Percentiles rank a stretch among this genome's conserved stretches.
phyloP scores from a whole-genome alignment of 2,113 vertebrate genomes.

The Callochromis pleurospilus region DNA sequence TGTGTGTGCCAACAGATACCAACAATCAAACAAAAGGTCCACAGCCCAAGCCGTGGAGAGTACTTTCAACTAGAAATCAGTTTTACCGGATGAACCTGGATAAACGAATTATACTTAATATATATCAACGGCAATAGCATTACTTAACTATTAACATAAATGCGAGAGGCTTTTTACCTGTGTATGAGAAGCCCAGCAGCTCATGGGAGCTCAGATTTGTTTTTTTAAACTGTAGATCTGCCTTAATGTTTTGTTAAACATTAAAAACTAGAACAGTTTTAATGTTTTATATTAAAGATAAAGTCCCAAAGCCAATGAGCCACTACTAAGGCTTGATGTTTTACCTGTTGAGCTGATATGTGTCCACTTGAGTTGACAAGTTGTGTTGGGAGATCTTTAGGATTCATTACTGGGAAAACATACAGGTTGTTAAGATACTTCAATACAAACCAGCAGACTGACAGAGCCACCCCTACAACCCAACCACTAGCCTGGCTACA shows the following conservation, averaged over 20 bases:
- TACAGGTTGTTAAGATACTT: not conserved
- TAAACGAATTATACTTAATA: not conserved
- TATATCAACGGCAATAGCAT: not conserved
- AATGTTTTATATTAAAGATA: not conserved
- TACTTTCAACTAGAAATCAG: not conserved
- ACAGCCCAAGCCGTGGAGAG: not conserved
- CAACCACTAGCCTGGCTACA: not conserved
- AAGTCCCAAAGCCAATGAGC: not conserved
- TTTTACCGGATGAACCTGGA: not conserved
- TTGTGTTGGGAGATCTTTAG: not conserved
- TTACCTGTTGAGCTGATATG: not conserved
- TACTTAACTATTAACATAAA: not conserved
- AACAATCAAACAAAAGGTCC: not conserved
- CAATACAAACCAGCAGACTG: not conserved
- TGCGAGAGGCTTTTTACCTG: not conserved
- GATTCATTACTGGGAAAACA: not conserved
- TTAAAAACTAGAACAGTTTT: not conserved
- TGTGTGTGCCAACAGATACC: not conserved
- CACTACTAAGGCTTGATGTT: not conserved
- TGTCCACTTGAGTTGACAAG: not conserved
- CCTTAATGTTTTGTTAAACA: not conserved
- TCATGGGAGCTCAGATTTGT: not conserved
- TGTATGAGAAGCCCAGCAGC: not conserved
- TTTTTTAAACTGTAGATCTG: not conserved
- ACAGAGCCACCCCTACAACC: not conserved